A percentile compares a stretch with the other conserved stretches of the same genome.
These are phyloP conservation scores for Nezara viridula DNA, from an alignment of 2,888 invertebrate genomes.

Conservation along the genomic window DNA sequence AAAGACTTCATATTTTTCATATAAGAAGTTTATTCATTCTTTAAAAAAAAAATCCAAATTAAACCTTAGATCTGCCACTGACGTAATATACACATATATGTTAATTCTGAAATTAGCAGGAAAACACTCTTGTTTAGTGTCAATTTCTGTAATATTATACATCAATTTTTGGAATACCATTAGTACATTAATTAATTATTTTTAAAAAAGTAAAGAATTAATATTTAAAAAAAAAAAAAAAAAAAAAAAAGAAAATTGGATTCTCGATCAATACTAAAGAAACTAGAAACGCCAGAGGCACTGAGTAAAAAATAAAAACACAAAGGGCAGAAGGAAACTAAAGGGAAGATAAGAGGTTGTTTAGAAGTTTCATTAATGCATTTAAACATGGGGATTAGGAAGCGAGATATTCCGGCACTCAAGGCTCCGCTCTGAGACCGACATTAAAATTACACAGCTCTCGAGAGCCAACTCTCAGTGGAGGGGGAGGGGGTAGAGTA, in stretches of 20 bases:
- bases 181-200: too few species aligned
- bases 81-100: too few species aligned
- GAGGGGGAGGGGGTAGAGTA: slow-evolving; percentile 10
- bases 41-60: too few species aligned
- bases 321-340: not conserved
- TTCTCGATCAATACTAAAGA: not conserved
- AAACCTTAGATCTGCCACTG: too few species aligned
- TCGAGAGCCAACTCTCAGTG: not conserved
- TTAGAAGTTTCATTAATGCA: slow-evolving; percentile 52
- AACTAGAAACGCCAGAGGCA: slow-evolving; percentile 20
- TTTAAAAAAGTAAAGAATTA: too few species aligned
- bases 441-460: slow-evolving; percentile 54
- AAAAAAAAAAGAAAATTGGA: not conserved
- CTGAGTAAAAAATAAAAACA: not conserved
- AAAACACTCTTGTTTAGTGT: too few species aligned
- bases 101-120: too few species aligned
- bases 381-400: slow-evolving; percentile 52
- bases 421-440: not conserved
- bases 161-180: too few species aligned
- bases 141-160: too few species aligned
- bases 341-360: slow-evolving; percentile 14
- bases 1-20: too few species aligned
- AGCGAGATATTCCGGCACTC: slow-evolving; percentile 33
- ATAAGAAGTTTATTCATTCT: too few species aligned
- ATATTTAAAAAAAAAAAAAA: too few species aligned